Base-by-base conservation (phyloP, 1,140 invertebrate species). In the Sycophila sp. region DNA sequence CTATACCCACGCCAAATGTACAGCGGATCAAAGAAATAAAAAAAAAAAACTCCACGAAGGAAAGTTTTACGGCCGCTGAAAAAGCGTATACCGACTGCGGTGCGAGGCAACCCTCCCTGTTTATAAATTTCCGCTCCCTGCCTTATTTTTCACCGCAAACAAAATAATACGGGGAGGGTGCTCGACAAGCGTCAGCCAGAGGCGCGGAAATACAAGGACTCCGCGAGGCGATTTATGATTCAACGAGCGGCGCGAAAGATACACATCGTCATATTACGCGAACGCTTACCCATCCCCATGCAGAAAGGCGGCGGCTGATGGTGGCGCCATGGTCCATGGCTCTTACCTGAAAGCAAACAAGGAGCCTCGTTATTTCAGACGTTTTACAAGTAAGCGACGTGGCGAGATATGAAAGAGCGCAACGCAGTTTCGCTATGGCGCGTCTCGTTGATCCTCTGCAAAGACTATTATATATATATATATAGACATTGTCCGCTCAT, bases 101-200 rank as follows among this genome's bases (percentile, higher is more conserved):
- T 62, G 24, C 13, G 19, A 8, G 40, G 40, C 15, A n/a, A n/a
- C n/a, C 4, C 7, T 32, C 8, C 24, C 15, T 45, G 17, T 55
- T 59, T 38, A 59, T 80, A 80, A 80, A 80, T 83, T 78, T 78
- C 66, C 15, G 58, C 55, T n/a, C n/a, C 38, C 73, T 73, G 77
- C 68, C 74, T 78, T 78, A 80, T 81, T 80, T 78, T 73, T 72
- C 69, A 59, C 63, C 51, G 56, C 71, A 74, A 76, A 78, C 70
- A 80, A 78, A 81, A 80, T 82, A 77, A 77, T 79, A 69, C 67
- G 34, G 7, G 22, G 24, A 56, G 70, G 65, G 13, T n/a, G n/a
- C 11, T 40, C 8, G 1, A 24, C 45, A 19, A 3, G 49, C 49
- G n/a, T 17, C 49, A 3, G 26, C 26, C 19, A 2, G 49, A 0